Evolutionary conservation across 2,113 vertebrate genomes (phyloP).

Genomic region (Sceloporus tristichus): DNA sequence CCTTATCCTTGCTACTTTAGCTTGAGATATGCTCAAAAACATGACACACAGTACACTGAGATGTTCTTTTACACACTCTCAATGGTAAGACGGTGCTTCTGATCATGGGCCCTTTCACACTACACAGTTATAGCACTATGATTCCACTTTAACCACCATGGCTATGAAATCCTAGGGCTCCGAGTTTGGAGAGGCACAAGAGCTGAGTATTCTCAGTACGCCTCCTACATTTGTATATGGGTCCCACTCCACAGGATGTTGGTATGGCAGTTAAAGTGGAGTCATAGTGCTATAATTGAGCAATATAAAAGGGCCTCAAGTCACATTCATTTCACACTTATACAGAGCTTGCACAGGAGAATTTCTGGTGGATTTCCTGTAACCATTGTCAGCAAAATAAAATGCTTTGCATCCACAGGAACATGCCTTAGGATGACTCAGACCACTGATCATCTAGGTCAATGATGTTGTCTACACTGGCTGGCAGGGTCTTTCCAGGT

Average conservation of each 20-base stretch:
- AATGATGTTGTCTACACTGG: background rate
- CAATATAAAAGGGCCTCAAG: too few relatives aligned
- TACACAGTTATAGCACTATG: too few relatives aligned
- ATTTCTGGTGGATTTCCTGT: background rate
- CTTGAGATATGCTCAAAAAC: background rate
- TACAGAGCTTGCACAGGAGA: background rate
- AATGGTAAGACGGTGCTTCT: background rate
- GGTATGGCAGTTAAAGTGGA: too few relatives aligned
- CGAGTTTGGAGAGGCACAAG: too few relatives aligned
- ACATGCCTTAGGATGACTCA: background rate
- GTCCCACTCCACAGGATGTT: too few relatives aligned
- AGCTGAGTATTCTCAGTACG: too few relatives aligned
- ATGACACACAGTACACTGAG: background rate
- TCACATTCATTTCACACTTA: background rate
- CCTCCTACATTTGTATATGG: too few relatives aligned
- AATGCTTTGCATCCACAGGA: background rate
- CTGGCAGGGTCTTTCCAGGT: slow-evolving; percentile 7
- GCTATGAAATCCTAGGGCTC: too few relatives aligned
- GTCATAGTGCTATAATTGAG: too few relatives aligned
- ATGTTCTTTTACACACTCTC: background rate
- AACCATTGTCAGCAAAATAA: background rate
- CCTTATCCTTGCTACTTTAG: background rate
- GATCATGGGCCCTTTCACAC: background rate
- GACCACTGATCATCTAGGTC: background rate
- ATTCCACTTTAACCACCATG: too few relatives aligned